Evolutionary conservation across 30 jellyfish, hydroid and myxozoan species (phyloP).

Genomic region (Pseudorhiza aurosa): DNA sequence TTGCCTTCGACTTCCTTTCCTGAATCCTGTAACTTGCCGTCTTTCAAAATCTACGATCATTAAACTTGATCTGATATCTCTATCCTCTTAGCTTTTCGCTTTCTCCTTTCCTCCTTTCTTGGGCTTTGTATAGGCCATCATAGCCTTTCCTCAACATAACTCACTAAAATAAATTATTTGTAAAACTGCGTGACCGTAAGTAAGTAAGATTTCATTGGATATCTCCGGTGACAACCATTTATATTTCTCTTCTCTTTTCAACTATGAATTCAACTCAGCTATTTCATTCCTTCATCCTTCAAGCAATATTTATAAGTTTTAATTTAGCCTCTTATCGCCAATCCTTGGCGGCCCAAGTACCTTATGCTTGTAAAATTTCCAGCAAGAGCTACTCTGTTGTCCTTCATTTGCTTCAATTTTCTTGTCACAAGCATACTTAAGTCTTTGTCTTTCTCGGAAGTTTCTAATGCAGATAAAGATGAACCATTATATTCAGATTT

Average conservation of each 20-base stretch:
- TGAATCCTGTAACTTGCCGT: too few species aligned
- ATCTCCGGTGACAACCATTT: constrained; percentile 55
- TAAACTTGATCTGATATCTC: too few species aligned
- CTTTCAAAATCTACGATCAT: too few species aligned
- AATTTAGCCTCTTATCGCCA: constrained; percentile 28
- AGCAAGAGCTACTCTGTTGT: constrained; percentile 39
- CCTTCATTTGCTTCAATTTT: constrained; percentile 41
- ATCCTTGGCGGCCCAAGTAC: constrained; percentile 42
- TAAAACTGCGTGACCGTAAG: constrained; percentile 44
- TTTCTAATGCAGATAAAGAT: constrained; percentile 13
- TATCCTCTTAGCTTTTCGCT: too few species aligned
- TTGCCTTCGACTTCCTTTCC: too few species aligned
- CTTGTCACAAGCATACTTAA: constrained; percentile 32
- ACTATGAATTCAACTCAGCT: constrained; percentile 45
- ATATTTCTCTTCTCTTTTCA: constrained; percentile 47
- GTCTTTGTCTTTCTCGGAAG: constrained; percentile 28
- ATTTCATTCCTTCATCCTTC: constrained; percentile 36
- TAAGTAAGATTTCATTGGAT: constrained; percentile 48
- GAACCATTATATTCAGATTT: constrained; percentile 47
- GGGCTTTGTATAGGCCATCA: too few species aligned
- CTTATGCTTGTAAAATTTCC: constrained; percentile 37
- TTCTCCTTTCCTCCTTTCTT: too few species aligned
- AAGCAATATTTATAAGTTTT: constrained; percentile 38
- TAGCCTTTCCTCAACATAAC: too few species aligned
- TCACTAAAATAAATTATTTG: too few species aligned